Conservation (phyloP, 2,113 vertebrate genomes). For the Gambusia holbrooki region DNA sequence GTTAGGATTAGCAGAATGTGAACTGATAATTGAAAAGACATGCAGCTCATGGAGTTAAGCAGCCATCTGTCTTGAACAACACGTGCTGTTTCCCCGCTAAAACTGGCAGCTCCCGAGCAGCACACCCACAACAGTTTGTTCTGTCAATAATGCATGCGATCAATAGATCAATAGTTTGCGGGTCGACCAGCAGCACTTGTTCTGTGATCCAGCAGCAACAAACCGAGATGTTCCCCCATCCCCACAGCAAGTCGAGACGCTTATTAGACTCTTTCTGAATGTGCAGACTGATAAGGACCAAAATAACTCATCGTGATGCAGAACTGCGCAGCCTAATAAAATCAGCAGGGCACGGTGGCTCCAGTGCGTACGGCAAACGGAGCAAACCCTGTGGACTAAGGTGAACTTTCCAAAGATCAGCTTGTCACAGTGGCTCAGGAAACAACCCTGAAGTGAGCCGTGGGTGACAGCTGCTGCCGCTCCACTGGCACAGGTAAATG, state of each 20-base stretch:
- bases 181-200: not conserved
- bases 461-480: slow-evolving; percentile 72
- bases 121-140: slow-evolving; percentile 38
- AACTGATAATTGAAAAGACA: slow-evolving; percentile 20
- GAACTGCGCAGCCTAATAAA: slow-evolving; percentile 16
- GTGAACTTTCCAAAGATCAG: slow-evolving; percentile 80
- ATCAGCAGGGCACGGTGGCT: slow-evolving; percentile 9
- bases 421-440: slow-evolving; percentile 77
- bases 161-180: slow-evolving; percentile 15
- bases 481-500: slow-evolving; percentile 73
- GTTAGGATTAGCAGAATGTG: not conserved
- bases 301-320: not conserved
- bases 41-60: slow-evolving; percentile 1
- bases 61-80: slow-evolving; percentile 17
- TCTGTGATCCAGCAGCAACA: not conserved
- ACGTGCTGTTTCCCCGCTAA: slow-evolving; percentile 52
- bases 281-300: too few species aligned
- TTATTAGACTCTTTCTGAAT: not conserved
- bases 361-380: slow-evolving; percentile 9
- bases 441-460: slow-evolving; percentile 74
- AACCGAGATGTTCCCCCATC: not conserved
- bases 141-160: slow-evolving; percentile 27
- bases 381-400: slow-evolving; percentile 53
- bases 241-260: not conserved
- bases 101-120: slow-evolving; percentile 14